Percentiles rank a stretch among this genome's conserved stretches.
Evolutionary conservation across 92 coral and sea anemone species (phyloP).

Genomic region (Ricordea florida): DNA sequence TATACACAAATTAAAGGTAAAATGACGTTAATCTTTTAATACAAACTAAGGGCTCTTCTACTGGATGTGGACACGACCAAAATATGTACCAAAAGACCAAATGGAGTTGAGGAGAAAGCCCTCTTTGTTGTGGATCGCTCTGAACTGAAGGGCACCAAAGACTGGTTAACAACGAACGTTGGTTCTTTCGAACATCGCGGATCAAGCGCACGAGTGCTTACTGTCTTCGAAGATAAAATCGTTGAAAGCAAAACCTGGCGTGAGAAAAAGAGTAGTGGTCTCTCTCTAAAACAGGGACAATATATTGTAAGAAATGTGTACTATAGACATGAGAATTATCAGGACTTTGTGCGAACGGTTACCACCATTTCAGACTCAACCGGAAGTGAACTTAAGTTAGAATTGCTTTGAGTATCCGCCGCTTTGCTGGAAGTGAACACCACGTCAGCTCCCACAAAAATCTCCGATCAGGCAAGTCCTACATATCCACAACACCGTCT

Average conservation of each 20-base stretch:
- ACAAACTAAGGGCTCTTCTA: background rate
- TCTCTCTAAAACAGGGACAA: background rate
- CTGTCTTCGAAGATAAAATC: background rate
- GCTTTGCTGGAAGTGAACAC: constrained; percentile 43
- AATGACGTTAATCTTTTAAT: background rate
- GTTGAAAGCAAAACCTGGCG: constrained; percentile 18
- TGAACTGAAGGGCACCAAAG: constrained; percentile 40
- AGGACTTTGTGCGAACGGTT: constrained; percentile 20
- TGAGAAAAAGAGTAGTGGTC: constrained; percentile 7
- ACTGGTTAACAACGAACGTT: constrained; percentile 50
- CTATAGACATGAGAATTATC: constrained; percentile 32
- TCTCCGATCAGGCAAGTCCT: constrained; percentile 43
- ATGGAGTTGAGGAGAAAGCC: constrained; percentile 46
- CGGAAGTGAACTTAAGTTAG: constrained; percentile 38
- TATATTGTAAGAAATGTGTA: constrained; percentile 24
- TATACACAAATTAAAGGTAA: too few relatives aligned
- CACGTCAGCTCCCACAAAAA: constrained; percentile 56
- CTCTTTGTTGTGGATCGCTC: constrained; percentile 35
- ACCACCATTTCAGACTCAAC: constrained; percentile 10
- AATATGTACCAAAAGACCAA: constrained; percentile 47
- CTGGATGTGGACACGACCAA: constrained; percentile 45
- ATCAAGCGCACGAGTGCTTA: constrained; percentile 39
- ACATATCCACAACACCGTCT: constrained; percentile 18
- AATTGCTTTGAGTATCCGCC: constrained; percentile 25
- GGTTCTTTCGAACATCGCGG: constrained; percentile 55